Base-by-base conservation (phyloP, 2,888 invertebrate genomes). In the Acleris sparsana region DNA sequence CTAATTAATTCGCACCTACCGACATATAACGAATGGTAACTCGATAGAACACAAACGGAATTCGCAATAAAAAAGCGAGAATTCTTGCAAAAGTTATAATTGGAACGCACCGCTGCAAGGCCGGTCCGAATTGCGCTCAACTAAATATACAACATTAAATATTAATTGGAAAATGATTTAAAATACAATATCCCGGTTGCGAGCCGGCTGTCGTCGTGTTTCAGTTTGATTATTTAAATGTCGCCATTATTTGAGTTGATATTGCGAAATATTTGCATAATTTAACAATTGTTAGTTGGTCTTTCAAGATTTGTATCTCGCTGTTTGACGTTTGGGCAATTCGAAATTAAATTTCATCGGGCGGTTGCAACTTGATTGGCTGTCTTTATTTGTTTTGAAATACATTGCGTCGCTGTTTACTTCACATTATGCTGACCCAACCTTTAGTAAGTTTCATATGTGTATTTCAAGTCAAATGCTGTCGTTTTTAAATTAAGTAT, bases 41-140 rank as follows among this genome's bases (percentile, higher is more conserved):
- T 60, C 51, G 22, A 57, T 57, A 57, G 52, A 60, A 61, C 16
- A 51, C 48, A 39, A 65, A 52, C 53, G 55, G 49, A 60, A 60
- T 57, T 63, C 49, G 55, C 60, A 51, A 60, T 61, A 61, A 65
- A 65, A 65, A 65, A 53, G 53, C 9, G 44, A 11, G 39, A 62
- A 62, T 18, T 53, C 64, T 53, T 20, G 25, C 59, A 46, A 61
- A 65, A 65, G 65, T 65, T 65, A 56, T 65, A 65, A 65, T 65
- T 65, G 65, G 65, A 56, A 65, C 64, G 64, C 64, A 64, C 56
- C 60, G 65, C 60, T 61, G 66, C 66, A 62, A 56, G 66, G 46
- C n/a, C 46, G 56, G 56, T 63, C 51, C 51, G 51, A 56, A 56
- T 63, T 11, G 33, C 22, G 39, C 39, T 39, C 18, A 62, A 57